Percentiles rank a stretch among this genome's conserved stretches.
Conservation (phyloP, 2,113 vertebrate species). For the Etia nguti region DNA sequence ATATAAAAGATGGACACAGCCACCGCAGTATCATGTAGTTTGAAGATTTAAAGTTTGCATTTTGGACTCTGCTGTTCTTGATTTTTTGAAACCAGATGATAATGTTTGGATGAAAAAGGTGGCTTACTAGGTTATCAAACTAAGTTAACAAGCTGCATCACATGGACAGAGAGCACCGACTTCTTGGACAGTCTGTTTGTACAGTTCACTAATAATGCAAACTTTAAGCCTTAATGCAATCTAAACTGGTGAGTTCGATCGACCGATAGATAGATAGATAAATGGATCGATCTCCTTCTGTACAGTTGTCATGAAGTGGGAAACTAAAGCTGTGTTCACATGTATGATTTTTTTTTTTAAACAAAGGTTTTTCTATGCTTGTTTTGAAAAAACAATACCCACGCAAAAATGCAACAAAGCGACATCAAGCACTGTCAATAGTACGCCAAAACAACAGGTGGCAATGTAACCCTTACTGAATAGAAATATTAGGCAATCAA, state of each 20-base stretch:
- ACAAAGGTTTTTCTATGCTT: not conserved
- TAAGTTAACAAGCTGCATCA: not conserved
- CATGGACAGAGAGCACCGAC: not conserved
- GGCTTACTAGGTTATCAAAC: not conserved
- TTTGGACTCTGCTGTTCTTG: not conserved
- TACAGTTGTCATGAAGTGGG: not conserved
- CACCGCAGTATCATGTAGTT: not conserved
- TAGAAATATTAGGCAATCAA: not conserved
- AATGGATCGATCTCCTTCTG: too few species aligned
- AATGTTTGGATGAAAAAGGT: not conserved
- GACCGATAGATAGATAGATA: not conserved
- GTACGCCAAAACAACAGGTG: not conserved
- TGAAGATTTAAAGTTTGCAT: not conserved
- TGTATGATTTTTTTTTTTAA: not conserved
- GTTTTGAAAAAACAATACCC: not conserved
- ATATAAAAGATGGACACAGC: not conserved
- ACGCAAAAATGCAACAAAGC: not conserved
- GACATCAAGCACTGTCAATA: not conserved
- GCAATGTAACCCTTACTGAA: not conserved
- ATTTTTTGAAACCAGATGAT: not conserved
- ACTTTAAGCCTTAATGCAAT: not conserved
- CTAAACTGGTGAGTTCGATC: not conserved
- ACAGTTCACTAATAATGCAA: not conserved
- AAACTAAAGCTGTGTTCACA: not conserved
- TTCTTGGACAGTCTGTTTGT: not conserved